Percentiles rank a stretch among this genome's conserved stretches.
Evolutionary conservation across 2,797 vertebrate species (phyloP).

Genomic region (Aeoliscus strigatus): DNA sequence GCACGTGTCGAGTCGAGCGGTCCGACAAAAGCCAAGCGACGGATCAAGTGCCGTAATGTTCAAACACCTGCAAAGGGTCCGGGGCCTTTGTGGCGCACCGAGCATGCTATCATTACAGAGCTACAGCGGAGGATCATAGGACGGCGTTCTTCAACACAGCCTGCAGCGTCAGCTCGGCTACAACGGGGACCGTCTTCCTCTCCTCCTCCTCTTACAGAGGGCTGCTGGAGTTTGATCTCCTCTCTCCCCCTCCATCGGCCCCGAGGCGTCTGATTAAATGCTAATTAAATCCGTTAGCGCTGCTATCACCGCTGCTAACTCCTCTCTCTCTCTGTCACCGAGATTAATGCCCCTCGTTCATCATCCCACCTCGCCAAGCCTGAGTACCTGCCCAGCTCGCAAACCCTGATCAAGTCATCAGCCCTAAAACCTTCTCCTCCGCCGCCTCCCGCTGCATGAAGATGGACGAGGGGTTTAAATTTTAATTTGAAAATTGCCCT

Average conservation of each 20-base stretch:
- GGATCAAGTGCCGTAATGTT: constrained; percentile 28
- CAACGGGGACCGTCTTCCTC: constrained; percentile 58
- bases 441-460: constrained; percentile 67
- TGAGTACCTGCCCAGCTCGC: constrained; percentile 77
- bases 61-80: constrained; percentile 29
- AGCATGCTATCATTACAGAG: constrained; percentile 54
- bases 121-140: constrained; percentile 65
- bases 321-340: constrained; percentile 86
- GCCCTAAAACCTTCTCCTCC: constrained; percentile 44
- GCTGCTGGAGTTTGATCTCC: constrained; percentile 70
- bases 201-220: constrained; percentile 61
- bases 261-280: constrained; percentile 95
- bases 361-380: constrained; percentile 87
- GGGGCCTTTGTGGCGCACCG: constrained; percentile 45
- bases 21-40: constrained; percentile 18
- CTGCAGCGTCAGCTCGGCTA: constrained; percentile 55
- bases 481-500: constrained; percentile 92
- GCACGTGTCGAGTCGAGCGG: constrained; percentile 1
- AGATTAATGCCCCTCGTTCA: constrained; percentile 96
- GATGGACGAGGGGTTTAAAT: constrained; percentile 82
- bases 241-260: constrained; percentile 75
- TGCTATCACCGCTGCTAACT: constrained; percentile 85
- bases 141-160: constrained; percentile 60
- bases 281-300: constrained; percentile 95
- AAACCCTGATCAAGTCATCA: constrained; percentile 93